Base-by-base conservation (phyloP, 2,797 vertebrate genomes). In the Lutjanus campechanus region DNA sequence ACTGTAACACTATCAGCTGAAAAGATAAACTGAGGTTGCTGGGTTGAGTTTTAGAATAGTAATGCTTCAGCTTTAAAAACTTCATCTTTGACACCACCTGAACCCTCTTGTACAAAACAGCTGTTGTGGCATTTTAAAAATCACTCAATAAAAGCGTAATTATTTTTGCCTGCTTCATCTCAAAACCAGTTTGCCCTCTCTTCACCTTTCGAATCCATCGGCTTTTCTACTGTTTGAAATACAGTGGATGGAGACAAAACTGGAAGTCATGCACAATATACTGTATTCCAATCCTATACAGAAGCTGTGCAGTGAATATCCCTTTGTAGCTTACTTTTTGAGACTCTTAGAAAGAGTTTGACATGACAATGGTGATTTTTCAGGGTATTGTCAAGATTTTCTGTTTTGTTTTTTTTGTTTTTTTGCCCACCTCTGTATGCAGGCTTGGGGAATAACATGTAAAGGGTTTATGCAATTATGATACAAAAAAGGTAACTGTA, bases 101-200 rank as follows among this genome's bases (percentile, higher is more conserved):
- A 36, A 54, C 49, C 29, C 43, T 46, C 19, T 44, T 46, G n/a
- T 66, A 36, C n/a, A n/a, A 81, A 81, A 61, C 8, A 69, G 54
- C 61, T 41, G 19, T 36, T 43, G 46, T 64, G 63, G 59, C 49
- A 58, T 81, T 84, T 82, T 58, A n/a, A 60, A 66, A 79, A 61
- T 47, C 29, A 77, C 66, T 66, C n/a, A 65, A 29, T 68, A 43
- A 79, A 73, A 74, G 9, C 3, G 2, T 47, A 49, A 79, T 77
- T 64, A 46, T 51, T 73, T 72, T 64, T 72, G 29, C 17, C 36
- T 67, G 62, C 67, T 72, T 75, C 20, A 55, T 46, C 53, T 71
- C 47, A 75, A 69, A 77, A 22, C 0, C 19, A 16, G 25, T 40
- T 63, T 68, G 60, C 63, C 74, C 17, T 62, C 22, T 54, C 49